Percentiles rank a stretch among this genome's conserved stretches.
Conservation (phyloP, 2,113 vertebrate species). For the Psammodynastes pulverulentus region DNA sequence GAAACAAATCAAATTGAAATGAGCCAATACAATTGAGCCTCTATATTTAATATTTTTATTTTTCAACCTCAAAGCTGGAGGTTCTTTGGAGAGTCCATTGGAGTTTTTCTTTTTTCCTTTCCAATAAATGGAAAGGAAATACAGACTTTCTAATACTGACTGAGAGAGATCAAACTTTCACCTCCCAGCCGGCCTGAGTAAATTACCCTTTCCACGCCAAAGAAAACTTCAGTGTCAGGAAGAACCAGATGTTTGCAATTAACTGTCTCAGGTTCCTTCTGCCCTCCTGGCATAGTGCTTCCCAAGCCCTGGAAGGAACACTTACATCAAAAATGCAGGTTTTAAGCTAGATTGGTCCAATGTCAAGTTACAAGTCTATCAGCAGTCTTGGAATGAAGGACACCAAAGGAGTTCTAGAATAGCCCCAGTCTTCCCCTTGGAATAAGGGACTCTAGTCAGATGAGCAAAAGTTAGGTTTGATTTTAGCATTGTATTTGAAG, state of each 20-base stretch:
- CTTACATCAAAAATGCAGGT: neutral
- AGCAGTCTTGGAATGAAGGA: constrained; percentile 11
- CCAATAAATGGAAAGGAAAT: constrained; percentile 3
- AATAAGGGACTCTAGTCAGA: neutral
- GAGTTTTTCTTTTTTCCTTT: constrained; percentile 10
- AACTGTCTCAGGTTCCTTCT: constrained; percentile 8
- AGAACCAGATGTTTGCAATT: constrained; percentile 32
- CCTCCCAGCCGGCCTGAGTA: neutral
- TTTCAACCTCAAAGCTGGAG: neutral
- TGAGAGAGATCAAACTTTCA: neutral
- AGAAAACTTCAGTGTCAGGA: neutral
- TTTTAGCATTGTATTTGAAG: neutral
- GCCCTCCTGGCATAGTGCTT: constrained; percentile 21
- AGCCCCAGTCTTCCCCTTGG: neutral
- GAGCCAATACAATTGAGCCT: neutral
- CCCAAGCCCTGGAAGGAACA: neutral
- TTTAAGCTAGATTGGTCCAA: neutral
- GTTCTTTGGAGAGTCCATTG: neutral
- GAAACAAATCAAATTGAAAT: neutral
- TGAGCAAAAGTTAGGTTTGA: neutral
- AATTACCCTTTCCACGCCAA: neutral
- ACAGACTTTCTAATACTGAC: neutral
- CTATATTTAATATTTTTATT: neutral
- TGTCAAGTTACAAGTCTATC: neutral
- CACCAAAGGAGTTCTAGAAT: neutral